Base-by-base conservation (phyloP, 2,888 invertebrate species). In the Drosophila basisetae region DNA sequence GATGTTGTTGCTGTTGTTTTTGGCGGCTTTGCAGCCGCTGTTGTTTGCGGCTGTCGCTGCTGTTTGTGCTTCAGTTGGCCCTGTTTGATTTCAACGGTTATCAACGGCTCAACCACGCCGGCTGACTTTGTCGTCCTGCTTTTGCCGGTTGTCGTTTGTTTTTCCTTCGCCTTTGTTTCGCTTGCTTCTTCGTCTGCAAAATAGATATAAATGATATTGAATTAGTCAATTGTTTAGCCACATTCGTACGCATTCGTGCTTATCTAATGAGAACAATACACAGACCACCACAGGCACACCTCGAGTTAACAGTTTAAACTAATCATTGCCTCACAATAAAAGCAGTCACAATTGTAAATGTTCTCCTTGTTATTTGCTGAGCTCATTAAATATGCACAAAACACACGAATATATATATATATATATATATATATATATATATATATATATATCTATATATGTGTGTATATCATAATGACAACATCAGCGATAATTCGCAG, bases 141-240 rank as follows among this genome's bases (percentile, higher is more conserved):
- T 54, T 65, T 73, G 68, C 53, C 72, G 41, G 62, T 64, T 18
- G 67, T 63, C 47, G 52, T 55, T 49, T 53, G 61, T 43, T 41
- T 60, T 33, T 68, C 67, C 69, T 60, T 67, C 53, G 58, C 18
- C 47, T 75, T 71, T 59, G 67, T 7, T 65, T 81, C 75, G 63
- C 55, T 69, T 63, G 66, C 49, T 68, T 83, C 89, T 73, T 91
- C 91, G 91, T 92, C 92, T 91, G 77, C 30, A 87, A 89, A 59
- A 33, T n/a, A 31, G 16, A 52, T 22, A 37, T 69, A 66, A 68
- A 43, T 22, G 41, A 56, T 68, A 63, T 49, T 59, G 54, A 37
- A 49, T 63, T 63, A 70, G 58, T 54, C 56, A 54, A 61, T 59
- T 58, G 41, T 61, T 37, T 7, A 13, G 56, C 60, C 16, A 47